These are phyloP conservation scores for Stegodyphus mimosarum DNA, from an alignment of 1,140 invertebrate genomes.

Conservation along the genomic window DNA sequence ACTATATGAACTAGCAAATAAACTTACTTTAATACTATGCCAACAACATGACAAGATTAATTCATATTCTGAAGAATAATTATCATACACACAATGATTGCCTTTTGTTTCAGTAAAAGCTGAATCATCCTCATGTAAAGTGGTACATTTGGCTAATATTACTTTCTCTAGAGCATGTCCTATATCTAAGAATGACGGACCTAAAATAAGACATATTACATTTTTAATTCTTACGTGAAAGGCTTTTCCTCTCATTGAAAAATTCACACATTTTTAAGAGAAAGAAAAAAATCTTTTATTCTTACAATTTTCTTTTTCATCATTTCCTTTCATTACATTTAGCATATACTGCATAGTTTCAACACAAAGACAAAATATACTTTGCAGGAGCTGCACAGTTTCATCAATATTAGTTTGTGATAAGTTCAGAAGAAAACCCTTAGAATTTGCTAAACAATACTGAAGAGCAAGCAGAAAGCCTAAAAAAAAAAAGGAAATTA, in stretches of 20 bases:
- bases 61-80: constrained; percentile 2
- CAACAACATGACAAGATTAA: constrained; percentile 34
- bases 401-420: not conserved
- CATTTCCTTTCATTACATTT: constrained; percentile 14
- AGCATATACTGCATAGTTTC: constrained; percentile 7
- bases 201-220: not conserved
- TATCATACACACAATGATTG: too few relatives aligned
- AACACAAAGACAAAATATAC: not conserved
- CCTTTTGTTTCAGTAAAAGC: too few relatives aligned
- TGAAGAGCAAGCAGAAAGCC: constrained; percentile 35
- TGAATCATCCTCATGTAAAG: too few relatives aligned
- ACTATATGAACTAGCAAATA: too few relatives aligned
- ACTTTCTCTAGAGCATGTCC: constrained; percentile 14
- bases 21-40: constrained; percentile 42
- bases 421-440: not conserved
- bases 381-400: not conserved
- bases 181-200: constrained; percentile 39
- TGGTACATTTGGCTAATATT: not conserved
- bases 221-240: too few relatives aligned
- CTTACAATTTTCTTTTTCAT: constrained; percentile 47
- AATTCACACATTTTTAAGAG: not conserved
- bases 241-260: not conserved
- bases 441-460: constrained; percentile 17
- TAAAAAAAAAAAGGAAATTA: constrained; percentile 22
- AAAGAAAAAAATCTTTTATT: not conserved